Percentiles rank a stretch among this genome's conserved stretches.
Conservation (phyloP, 1,140 invertebrate species). For the Sminthurinus signatus region DNA sequence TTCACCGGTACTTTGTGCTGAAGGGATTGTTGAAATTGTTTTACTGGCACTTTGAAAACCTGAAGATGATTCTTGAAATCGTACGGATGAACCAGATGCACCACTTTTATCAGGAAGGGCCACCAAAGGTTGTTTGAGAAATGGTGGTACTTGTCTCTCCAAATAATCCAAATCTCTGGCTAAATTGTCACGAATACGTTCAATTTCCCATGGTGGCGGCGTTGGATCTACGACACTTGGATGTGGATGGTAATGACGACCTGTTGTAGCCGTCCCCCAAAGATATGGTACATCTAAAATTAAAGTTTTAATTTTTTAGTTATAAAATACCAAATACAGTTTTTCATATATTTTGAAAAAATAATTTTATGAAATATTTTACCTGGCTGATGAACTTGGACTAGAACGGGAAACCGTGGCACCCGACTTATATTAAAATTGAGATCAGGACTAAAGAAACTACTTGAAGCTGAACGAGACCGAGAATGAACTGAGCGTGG, state of each 20-base stretch:
- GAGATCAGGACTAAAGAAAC: conserved; percentile 36
- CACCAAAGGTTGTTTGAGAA: conserved; percentile 26
- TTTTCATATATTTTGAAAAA: too few relatives aligned
- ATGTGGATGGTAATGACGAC: conserved; percentile 41
- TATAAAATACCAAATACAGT: too few relatives aligned
- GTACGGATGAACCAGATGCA: conserved; percentile 27
- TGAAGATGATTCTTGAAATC: conserved; percentile 37
- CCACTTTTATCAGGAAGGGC: conserved; percentile 21
- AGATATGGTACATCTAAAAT: too few relatives aligned
- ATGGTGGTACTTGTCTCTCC: conserved; percentile 39
- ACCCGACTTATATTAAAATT: conserved; percentile 35
- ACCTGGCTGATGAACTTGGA: conserved; percentile 44
- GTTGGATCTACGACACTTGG: conserved; percentile 29
- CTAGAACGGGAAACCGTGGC: conserved; percentile 40
- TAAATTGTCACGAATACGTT: conserved; percentile 38
- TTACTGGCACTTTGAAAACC: conserved; percentile 42
- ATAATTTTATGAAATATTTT: too few relatives aligned
- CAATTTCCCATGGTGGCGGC: conserved; percentile 41
- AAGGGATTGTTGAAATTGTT: conserved; percentile 31
- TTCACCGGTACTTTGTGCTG: conserved; percentile 32
- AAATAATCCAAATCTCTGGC: conserved; percentile 41
- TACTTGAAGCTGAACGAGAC: conserved; percentile 30
- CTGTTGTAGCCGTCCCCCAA: conserved; percentile 40
- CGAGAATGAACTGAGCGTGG: conserved; percentile 26
- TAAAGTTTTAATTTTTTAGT: too few relatives aligned